Percentiles rank a stretch among this genome's conserved stretches.
Conservation (phyloP, 2,797 vertebrate genomes). For the Danionella dracula region DNA sequence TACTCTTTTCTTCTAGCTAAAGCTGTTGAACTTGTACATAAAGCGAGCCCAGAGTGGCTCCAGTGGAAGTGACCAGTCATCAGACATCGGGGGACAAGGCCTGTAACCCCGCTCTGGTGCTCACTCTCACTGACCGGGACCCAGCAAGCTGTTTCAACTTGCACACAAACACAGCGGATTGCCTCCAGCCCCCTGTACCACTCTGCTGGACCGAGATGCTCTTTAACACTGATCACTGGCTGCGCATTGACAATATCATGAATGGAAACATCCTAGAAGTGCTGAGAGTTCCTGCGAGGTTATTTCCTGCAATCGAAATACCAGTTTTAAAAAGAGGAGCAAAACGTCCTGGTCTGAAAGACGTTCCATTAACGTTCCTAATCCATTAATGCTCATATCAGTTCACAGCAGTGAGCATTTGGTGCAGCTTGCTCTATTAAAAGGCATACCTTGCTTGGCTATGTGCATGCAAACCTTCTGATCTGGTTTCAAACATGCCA, state of each 20-base stretch:
- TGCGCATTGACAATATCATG: slow-evolving; percentile 14
- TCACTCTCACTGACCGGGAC: slow-evolving; percentile 17
- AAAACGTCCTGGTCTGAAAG: slow-evolving; percentile 19
- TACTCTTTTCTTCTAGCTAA: slow-evolving; percentile 74
- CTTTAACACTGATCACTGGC: slow-evolving; percentile 8
- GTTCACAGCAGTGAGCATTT: slow-evolving; percentile 52
- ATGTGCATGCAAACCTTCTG: slow-evolving; percentile 67
- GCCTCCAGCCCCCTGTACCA: slow-evolving; percentile 32
- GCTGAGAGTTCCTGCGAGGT: slow-evolving; percentile 20
- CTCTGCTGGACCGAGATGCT: slow-evolving; percentile 39
- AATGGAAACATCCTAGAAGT: background rate
- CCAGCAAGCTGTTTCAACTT: slow-evolving; percentile 41
- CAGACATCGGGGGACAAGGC: slow-evolving; percentile 66
- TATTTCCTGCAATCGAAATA: slow-evolving; percentile 34
- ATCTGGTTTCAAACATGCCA: slow-evolving; percentile 37
- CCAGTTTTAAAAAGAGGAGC: slow-evolving; percentile 28
- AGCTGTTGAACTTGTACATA: slow-evolving; percentile 96
- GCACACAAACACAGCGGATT: slow-evolving; percentile 27
- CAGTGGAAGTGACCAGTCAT: slow-evolving; percentile 73
- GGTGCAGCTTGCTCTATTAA: slow-evolving; percentile 45
- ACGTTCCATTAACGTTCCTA: slow-evolving; percentile 29
- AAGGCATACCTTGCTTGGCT: slow-evolving; percentile 63
- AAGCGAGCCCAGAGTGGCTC: slow-evolving; percentile 92
- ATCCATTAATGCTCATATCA: slow-evolving; percentile 48
- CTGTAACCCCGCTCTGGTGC: slow-evolving; percentile 53